Percentiles rank a stretch among this genome's conserved stretches.
These are phyloP conservation scores for Balanococcus diminutus DNA, from an alignment of 2,888 invertebrate species.

Conservation along the genomic window DNA sequence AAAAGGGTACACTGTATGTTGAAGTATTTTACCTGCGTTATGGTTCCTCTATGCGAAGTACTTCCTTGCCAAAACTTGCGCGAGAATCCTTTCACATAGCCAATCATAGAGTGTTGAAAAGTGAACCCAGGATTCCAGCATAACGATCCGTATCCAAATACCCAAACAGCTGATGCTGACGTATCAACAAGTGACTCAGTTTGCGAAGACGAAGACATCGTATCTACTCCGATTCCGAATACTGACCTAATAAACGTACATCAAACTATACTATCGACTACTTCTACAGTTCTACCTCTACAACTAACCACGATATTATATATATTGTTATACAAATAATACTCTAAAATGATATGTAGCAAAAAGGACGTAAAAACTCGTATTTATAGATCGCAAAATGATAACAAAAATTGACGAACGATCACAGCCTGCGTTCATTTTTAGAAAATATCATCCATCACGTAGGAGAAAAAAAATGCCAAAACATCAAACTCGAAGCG, in stretches of 20 bases:
- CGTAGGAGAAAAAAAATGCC: not conserved
- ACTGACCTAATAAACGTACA: slow-evolving; percentile 15
- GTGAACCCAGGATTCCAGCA: slow-evolving; percentile 95
- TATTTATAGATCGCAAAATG: not conserved
- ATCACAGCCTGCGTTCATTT: not conserved
- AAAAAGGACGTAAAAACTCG: not conserved
- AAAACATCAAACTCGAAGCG: not conserved
- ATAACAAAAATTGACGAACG: not conserved
- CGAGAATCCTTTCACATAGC: slow-evolving; percentile 80
- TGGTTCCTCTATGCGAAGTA: slow-evolving; percentile 78
- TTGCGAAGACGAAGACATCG: slow-evolving; percentile 4
- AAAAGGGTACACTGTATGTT: too few relatives aligned
- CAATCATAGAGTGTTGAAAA: slow-evolving; percentile 77
- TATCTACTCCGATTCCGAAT: slow-evolving; percentile 18
- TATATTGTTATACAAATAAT: too few relatives aligned
- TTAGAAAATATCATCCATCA: too few relatives aligned
- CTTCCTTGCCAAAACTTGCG: slow-evolving; percentile 94
- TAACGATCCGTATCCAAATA: slow-evolving; percentile 94
- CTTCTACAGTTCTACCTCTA: not conserved
- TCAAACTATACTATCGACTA: not conserved
- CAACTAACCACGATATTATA: not conserved
- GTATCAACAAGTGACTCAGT: not conserved
- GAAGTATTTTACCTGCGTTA: slow-evolving; percentile 69
- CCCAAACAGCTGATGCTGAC: slow-evolving; percentile 69
- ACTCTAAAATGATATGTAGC: too few relatives aligned